Evolutionary conservation across 2,888 invertebrate species (phyloP).

Genomic region (Gasteruption jaculator): DNA sequence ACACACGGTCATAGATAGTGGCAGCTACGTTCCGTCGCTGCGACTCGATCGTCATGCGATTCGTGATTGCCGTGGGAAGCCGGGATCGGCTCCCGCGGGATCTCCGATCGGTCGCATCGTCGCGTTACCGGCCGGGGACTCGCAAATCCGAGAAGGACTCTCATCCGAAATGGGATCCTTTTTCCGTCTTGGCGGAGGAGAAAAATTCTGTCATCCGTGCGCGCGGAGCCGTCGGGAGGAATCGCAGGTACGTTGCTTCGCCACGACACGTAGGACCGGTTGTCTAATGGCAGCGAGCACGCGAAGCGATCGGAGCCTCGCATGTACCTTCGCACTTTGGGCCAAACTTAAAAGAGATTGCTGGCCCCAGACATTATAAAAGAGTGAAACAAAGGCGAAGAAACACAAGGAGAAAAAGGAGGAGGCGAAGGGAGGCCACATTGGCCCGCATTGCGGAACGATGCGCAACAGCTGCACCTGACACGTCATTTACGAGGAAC

Average conservation of each 20-base stretch:
- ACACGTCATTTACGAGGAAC: conserved; percentile 45
- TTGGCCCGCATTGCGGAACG: conserved; percentile 44
- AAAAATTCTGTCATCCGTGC: no score
- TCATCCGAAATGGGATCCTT: no score
- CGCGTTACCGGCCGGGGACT: no score
- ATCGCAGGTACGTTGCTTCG: conserved; percentile 10
- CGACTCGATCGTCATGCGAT: conserved; percentile 34
- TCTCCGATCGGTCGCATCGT: no score
- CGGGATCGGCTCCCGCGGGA: conserved; percentile 10
- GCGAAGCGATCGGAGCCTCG: conserved; percentile 27
- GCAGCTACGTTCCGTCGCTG: no score
- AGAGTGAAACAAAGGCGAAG: conserved; percentile 18
- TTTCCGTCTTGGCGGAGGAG: no score
- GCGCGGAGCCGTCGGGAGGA: no score
- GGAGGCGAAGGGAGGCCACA: conserved; percentile 23
- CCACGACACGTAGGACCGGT: background rate
- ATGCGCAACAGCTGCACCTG: conserved; percentile 45
- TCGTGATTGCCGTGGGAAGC: conserved; percentile 42
- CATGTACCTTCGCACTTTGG: conserved; percentile 28
- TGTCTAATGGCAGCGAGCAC: conserved; percentile 29
- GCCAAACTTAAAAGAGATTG: conserved; percentile 17
- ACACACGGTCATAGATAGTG: background rate
- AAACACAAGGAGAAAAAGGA: conserved; percentile 16
- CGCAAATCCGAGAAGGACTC: no score
- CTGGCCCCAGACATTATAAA: conserved; percentile 23